These are phyloP conservation scores for Chaetodon trifascialis DNA, from an alignment of 2,113 vertebrate genomes.

Conservation along the genomic window DNA sequence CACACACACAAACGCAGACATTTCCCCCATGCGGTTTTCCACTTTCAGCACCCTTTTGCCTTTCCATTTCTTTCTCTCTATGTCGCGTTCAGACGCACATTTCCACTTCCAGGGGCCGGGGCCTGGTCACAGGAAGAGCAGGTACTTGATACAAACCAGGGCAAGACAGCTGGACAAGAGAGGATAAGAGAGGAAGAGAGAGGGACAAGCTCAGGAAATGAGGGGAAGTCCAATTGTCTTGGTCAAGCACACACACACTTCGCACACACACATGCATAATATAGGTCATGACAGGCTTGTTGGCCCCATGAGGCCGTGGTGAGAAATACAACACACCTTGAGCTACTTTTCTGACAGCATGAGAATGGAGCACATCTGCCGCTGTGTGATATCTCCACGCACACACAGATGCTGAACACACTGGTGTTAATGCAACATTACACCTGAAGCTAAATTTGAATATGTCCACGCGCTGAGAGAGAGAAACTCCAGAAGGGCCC, in stretches of 20 bases:
- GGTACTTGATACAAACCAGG: not conserved
- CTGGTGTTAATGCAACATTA: conserved; percentile 1
- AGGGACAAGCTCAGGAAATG: conserved; percentile 26
- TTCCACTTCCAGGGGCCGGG: conserved; percentile 31
- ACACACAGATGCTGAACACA: not conserved
- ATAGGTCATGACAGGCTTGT: conserved; percentile 1
- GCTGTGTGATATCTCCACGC: not conserved
- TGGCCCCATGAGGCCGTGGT: not conserved
- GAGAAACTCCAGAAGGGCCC: conserved; percentile 29
- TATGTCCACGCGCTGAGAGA: conserved; percentile 14
- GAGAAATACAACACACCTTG: not conserved
- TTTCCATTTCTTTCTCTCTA: not conserved
- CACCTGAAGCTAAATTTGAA: conserved; percentile 27
- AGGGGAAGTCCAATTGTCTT: conserved; percentile 50
- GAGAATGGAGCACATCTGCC: not conserved
- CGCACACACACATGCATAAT: conserved; percentile 29
- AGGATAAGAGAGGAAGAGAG: conserved; percentile 6
- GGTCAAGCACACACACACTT: conserved; percentile 13
- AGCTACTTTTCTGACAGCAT: conserved; percentile 2
- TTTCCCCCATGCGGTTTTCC: conserved; percentile 3
- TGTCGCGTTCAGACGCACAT: conserved; percentile 21
- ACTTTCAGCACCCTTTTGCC: not conserved
- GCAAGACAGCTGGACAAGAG: not conserved
- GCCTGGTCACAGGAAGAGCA: conserved; percentile 52
- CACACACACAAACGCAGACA: not conserved